A percentile compares a stretch with the other conserved stretches of the same genome.
phyloP scores from a whole-genome alignment of 2,797 vertebrate genomes.

The Xerus rutilus region DNA sequence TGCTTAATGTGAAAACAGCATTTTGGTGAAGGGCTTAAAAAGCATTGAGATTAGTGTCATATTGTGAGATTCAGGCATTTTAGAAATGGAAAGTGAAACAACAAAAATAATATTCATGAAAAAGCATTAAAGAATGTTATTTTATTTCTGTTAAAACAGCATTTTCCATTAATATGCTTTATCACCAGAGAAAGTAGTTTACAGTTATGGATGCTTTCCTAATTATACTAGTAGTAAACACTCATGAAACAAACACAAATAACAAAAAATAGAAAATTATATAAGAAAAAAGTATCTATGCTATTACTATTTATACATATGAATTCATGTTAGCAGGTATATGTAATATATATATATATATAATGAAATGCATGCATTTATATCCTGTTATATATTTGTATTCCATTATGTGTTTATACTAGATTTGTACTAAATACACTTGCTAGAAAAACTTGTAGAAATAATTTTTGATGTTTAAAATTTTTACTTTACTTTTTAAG shows the following conservation, averaged over 20 bases:
- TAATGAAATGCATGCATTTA: not conserved
- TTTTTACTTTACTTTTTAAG: not conserved
- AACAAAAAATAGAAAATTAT: not conserved
- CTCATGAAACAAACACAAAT: not conserved
- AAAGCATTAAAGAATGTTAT: not conserved
- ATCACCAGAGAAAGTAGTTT: not conserved
- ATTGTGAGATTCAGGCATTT: not conserved
- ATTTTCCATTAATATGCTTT: not conserved
- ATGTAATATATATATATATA: not conserved
- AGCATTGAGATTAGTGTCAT: not conserved
- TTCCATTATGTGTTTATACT: not conserved
- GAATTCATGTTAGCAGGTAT: not conserved
- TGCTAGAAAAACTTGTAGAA: not conserved
- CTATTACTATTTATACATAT: not conserved
- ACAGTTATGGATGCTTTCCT: not conserved
- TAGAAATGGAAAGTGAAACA: not conserved
- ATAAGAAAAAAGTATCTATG: not conserved
- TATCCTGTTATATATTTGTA: not conserved
- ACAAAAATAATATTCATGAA: not conserved
- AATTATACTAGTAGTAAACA: not conserved
- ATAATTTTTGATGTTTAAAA: not conserved
- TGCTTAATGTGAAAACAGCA: not conserved
- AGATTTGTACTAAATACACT: not conserved
- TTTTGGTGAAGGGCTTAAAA: not conserved
- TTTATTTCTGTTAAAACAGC: not conserved